Percentiles rank a stretch among this genome's conserved stretches.
Evolutionary conservation across 1,140 invertebrate species (phyloP).

Genomic region (Achatina immaculata): DNA sequence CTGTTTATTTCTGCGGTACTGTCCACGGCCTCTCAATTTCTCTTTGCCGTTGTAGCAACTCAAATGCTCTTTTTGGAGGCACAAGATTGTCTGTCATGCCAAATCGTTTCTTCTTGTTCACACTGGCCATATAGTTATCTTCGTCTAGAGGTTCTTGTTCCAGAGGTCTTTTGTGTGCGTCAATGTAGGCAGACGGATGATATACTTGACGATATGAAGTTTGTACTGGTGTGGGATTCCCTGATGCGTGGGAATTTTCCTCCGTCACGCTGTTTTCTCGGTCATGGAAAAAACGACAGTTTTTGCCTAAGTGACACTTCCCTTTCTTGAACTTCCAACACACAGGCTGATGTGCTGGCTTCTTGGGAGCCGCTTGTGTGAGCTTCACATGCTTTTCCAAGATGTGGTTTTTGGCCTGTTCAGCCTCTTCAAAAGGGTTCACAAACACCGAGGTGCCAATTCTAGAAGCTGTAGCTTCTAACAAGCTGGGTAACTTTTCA

Average conservation of each 20-base stretch:
- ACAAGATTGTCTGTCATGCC: slow-evolving; percentile 83
- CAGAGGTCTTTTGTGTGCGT: slow-evolving; percentile 14
- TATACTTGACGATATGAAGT: slow-evolving; percentile 13
- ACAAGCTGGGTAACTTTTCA: slow-evolving; percentile 45
- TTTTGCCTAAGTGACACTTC: slow-evolving; percentile 89
- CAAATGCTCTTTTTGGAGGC: slow-evolving; percentile 88
- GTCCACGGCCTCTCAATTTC: slow-evolving; percentile 73
- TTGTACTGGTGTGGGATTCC: neutral
- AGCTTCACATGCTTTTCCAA: slow-evolving; percentile 95
- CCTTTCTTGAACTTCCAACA: slow-evolving; percentile 95
- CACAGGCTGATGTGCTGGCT: slow-evolving; percentile 85
- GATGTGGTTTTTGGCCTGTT: slow-evolving; percentile 86
- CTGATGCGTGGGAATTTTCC: neutral
- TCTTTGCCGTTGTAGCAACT: slow-evolving; percentile 80
- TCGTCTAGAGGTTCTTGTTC: slow-evolving; percentile 54
- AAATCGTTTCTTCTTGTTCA: slow-evolving; percentile 80
- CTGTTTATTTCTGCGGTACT: slow-evolving; percentile 29
- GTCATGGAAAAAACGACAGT: slow-evolving; percentile 93
- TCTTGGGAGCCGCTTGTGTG: slow-evolving; percentile 80
- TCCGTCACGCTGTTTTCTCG: slow-evolving; percentile 25
- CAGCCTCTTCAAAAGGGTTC: slow-evolving; percentile 91
- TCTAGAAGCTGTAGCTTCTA: slow-evolving; percentile 18
- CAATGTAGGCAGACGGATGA: slow-evolving; percentile 31
- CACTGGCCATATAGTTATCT: slow-evolving; percentile 56
- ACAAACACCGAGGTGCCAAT: slow-evolving; percentile 81